phyloP scores from a whole-genome alignment of 1,140 invertebrate genomes.

The Conopomorpha cramerella region DNA sequence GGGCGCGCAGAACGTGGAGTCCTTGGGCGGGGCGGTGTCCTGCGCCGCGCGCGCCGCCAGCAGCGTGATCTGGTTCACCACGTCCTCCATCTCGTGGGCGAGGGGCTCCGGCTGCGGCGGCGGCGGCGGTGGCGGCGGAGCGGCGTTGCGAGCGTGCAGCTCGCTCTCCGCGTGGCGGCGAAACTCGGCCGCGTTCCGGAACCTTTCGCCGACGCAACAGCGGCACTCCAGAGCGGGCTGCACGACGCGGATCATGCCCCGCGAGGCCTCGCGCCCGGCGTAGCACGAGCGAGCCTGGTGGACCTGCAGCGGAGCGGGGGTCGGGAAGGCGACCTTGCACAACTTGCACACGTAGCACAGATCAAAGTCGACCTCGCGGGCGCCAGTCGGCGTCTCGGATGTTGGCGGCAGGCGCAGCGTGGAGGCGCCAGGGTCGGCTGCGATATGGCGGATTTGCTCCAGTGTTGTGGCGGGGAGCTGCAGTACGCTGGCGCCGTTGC shows the following conservation, averaged over 20 bases:
- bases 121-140: slow-evolving; percentile 18
- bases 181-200: slow-evolving; percentile 64
- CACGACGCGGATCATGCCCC: slow-evolving; percentile 68
- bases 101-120: slow-evolving; percentile 63
- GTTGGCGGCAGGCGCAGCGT: slow-evolving; percentile 66
- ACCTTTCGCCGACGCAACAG: slow-evolving; percentile 68
- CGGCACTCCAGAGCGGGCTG: slow-evolving; percentile 74
- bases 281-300: slow-evolving; percentile 74
- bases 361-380: slow-evolving; percentile 72
- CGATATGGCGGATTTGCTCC: slow-evolving; percentile 69
- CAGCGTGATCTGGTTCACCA: slow-evolving; percentile 80
- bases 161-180: slow-evolving; percentile 69
- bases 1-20: slow-evolving; percentile 61
- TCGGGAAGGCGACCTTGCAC: slow-evolving; percentile 80
- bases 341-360: slow-evolving; percentile 85
- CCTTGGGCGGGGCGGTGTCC: slow-evolving; percentile 42
- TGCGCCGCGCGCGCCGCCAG: slow-evolving; percentile 72
- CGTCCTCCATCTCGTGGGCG: slow-evolving; percentile 80
- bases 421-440: slow-evolving; percentile 68
- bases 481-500: slow-evolving; percentile 64
- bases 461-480: slow-evolving; percentile 67
- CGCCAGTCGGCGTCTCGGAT: slow-evolving; percentile 33
- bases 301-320: slow-evolving; percentile 70
- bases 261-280: slow-evolving; percentile 66
- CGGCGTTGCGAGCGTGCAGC: slow-evolving; percentile 53